Percentiles rank a stretch among this genome's conserved stretches.
Evolutionary conservation across 2,888 invertebrate species (phyloP).

Genomic region (Allophyes oxyacanthae): DNA sequence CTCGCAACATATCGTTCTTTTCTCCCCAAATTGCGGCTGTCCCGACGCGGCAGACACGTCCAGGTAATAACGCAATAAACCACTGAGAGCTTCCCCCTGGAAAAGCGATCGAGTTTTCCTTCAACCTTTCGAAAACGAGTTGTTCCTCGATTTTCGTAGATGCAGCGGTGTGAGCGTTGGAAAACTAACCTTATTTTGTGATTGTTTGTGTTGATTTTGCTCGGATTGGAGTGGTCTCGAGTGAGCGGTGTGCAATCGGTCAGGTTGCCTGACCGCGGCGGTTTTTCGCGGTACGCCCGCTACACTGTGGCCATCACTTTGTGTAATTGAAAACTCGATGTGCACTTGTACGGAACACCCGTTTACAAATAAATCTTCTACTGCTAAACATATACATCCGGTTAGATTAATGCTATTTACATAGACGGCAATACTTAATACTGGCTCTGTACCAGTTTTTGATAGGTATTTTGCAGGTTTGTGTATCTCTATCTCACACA

Average conservation of each 20-base stretch:
- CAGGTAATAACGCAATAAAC: conserved; percentile 90
- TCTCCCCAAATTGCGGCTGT: conserved; percentile 86
- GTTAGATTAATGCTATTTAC: conserved; percentile 33
- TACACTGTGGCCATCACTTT: conserved; percentile 83
- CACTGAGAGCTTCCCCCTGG: conserved; percentile 88
- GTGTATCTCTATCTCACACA: too few species aligned
- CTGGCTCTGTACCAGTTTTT: neutral
- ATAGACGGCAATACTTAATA: conserved; percentile 8
- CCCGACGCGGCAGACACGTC: conserved; percentile 86
- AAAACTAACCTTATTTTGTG: conserved; percentile 77
- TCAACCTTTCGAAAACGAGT: conserved; percentile 86
- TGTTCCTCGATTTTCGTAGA: conserved; percentile 77
- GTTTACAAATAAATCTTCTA: conserved; percentile 83
- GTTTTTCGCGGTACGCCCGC: conserved; percentile 82
- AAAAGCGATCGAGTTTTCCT: conserved; percentile 89
- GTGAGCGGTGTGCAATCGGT: conserved; percentile 81
- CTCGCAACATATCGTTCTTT: conserved; percentile 87
- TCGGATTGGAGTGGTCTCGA: conserved; percentile 56
- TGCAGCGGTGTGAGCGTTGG: conserved; percentile 59
- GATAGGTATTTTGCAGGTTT: too few species aligned
- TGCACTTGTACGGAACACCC: conserved; percentile 83
- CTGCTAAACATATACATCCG: conserved; percentile 57
- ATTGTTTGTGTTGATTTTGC: conserved; percentile 72
- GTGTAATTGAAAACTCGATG: conserved; percentile 89
- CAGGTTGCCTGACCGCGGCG: conserved; percentile 80